A percentile compares a stretch with the other conserved stretches of the same genome.
Evolutionary conservation across 2,888 invertebrate genomes (phyloP).

Genomic region (Rotaria sp.): DNA sequence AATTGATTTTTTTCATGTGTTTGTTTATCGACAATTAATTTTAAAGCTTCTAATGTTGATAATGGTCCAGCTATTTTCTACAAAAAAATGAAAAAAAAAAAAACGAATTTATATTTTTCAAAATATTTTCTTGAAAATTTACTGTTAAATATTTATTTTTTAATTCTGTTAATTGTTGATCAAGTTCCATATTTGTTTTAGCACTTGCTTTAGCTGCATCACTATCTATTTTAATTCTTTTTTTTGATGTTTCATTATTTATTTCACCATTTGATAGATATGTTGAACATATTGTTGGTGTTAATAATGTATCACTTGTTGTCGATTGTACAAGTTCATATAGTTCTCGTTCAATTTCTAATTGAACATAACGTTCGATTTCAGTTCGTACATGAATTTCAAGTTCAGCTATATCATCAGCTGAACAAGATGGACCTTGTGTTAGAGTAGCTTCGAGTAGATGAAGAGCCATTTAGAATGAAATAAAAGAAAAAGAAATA

Average conservation of each 20-base stretch:
- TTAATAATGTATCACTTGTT: not conserved
- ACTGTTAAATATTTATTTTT: not conserved
- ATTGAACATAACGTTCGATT: not conserved
- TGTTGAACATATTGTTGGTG: not conserved
- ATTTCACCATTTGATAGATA: not conserved
- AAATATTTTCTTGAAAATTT: not conserved
- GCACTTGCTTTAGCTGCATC: not conserved
- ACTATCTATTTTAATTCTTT: not conserved
- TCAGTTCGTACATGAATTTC: not conserved
- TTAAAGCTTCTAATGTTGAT: not conserved
- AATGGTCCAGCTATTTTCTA: not conserved
- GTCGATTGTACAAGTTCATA: not conserved
- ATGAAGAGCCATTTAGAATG: not conserved
- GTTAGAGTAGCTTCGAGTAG: not conserved
- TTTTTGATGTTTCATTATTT: not conserved
- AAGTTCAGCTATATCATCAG: constrained; percentile 10
- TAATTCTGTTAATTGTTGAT: constrained; percentile 2
- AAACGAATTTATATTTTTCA: not conserved
- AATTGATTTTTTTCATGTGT: not conserved
- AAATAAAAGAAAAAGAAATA: not conserved
- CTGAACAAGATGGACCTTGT: constrained; percentile 4
- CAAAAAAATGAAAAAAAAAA: not conserved
- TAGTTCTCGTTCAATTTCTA: not conserved
- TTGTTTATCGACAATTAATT: not conserved
- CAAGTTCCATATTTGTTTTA: not conserved